Base-by-base conservation (phyloP, 2,797 vertebrate species). In the Hoplostethus atlanticus region DNA sequence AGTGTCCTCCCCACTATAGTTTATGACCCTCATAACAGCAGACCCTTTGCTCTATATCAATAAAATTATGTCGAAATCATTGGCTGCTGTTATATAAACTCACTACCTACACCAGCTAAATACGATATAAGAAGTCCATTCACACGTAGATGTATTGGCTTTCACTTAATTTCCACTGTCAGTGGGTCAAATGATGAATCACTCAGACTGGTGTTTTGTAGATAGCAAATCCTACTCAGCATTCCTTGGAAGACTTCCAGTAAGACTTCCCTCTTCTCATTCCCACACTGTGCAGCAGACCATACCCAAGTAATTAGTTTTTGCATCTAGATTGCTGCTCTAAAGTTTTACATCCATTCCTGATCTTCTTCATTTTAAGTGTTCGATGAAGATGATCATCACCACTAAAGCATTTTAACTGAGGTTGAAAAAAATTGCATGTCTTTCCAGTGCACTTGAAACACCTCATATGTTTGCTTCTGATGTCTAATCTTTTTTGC, bases 21-120 rank as follows among this genome's bases (percentile, higher is more conserved):
- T 77, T 71, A 76, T 30, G 73, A 44, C 68, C 71, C 69, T n/a
- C 61, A 11, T 12, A 71, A 53, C 62, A 55, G 6, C 59, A 62
- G 40, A 54, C 6, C 54, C 50, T 72, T 68, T 56, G 54, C 57
- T 67, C 31, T 6, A 30, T 52, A 42, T 47, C 16, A 71, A 47
- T 36, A 31, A 58, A 79, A 53, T 3, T 1, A 1, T 25, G 6
- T 40, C 4, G 12, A 34, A 64, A 71, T 13, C 9, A n/a, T 5
- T 52, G 53, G 38, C 30, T 61, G 59, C 64, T 62, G 68, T 50
- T 60, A 10, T 25, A 36, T 52, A 4, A 31, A 64, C 30, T 58
- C 11, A 55, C 46, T 16, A 21, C 25, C 42, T 21, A 5, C 7
- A 13, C 40, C 6, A 52, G 28, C 21, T 21, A n/a, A 1, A 6